These are phyloP conservation scores for Heliconius charithonia DNA, from an alignment of 2,888 invertebrate genomes.

Conservation along the genomic window DNA sequence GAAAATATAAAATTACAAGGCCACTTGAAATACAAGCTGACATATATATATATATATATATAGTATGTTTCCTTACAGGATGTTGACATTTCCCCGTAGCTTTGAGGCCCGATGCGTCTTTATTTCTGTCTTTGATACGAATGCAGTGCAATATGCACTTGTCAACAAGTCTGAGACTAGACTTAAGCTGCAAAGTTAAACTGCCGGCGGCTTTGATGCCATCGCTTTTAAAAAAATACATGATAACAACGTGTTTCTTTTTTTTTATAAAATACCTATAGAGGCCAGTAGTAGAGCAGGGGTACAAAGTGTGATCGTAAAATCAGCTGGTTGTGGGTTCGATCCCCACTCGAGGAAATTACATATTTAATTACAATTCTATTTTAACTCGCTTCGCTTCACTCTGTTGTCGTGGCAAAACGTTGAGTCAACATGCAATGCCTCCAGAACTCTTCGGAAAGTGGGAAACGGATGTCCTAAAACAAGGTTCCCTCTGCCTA, in stretches of 20 bases:
- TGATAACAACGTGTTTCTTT: not conserved
- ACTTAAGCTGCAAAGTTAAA: conserved; percentile 55
- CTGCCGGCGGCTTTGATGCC: conserved; percentile 43
- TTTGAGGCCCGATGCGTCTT: conserved; percentile 38
- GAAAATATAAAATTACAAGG: not conserved
- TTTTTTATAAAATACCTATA: conserved; percentile 7
- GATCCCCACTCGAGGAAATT: no score
- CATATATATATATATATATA: not conserved
- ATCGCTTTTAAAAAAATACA: conserved; percentile 35
- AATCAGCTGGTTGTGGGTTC: no score
- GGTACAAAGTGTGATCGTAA: no score
- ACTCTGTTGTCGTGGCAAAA: no score
- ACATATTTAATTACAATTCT: no score
- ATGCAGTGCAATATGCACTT: conserved; percentile 64
- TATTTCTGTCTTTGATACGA: conserved; percentile 58
- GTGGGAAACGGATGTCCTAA: no score
- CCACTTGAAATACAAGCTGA: conserved; percentile 9
- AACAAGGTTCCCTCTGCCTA: no score
- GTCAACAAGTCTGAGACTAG: conserved; percentile 57
- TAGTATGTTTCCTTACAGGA: conserved; percentile 21
- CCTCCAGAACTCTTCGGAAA: no score
- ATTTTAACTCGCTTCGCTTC: no score
- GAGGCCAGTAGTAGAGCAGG: no score
- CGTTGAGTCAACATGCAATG: no score
- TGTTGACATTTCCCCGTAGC: conserved; percentile 38